Conservation (phyloP, 2,113 vertebrate genomes). For the Hippolais icterina region DNA sequence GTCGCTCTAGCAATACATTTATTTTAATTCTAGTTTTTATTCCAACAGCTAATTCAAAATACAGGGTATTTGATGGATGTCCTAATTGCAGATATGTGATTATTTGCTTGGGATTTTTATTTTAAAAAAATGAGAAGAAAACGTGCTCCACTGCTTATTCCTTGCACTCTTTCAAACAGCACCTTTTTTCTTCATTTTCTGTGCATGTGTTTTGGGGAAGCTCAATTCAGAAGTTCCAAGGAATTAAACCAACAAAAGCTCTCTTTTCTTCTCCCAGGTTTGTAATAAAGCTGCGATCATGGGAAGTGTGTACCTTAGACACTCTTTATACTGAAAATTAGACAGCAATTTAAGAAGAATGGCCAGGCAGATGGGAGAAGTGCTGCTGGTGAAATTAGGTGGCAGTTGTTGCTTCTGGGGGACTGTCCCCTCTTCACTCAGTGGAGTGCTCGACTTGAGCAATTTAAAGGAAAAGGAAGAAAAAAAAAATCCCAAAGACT, state of each 20-base stretch:
- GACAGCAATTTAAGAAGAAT: slow-evolving; percentile 12
- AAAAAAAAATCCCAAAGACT: not conserved
- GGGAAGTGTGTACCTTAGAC: not conserved
- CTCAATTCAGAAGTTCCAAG: not conserved
- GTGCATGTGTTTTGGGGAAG: not conserved
- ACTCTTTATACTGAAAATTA: not conserved
- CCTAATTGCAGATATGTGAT: not conserved
- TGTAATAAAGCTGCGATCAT: not conserved
- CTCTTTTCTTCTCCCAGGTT: not conserved
- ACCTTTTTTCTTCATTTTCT: not conserved
- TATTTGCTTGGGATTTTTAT: not conserved
- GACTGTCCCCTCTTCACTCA: not conserved
- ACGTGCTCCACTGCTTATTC: not conserved
- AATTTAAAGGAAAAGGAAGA: not conserved
- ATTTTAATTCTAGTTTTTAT: not conserved
- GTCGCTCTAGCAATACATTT: not conserved
- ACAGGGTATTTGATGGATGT: not conserved
- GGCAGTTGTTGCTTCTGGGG: not conserved
- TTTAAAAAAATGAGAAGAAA: not conserved
- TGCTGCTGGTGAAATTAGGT: slow-evolving; percentile 14
- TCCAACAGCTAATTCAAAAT: not conserved
- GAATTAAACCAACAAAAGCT: slow-evolving; percentile 17
- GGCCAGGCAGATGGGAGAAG: not conserved
- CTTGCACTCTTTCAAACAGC: not conserved
- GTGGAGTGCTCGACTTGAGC: not conserved